Percentiles rank a stretch among this genome's conserved stretches.
Conservation (phyloP, 1,140 invertebrate genomes). For the Trichoplusia ni region DNA sequence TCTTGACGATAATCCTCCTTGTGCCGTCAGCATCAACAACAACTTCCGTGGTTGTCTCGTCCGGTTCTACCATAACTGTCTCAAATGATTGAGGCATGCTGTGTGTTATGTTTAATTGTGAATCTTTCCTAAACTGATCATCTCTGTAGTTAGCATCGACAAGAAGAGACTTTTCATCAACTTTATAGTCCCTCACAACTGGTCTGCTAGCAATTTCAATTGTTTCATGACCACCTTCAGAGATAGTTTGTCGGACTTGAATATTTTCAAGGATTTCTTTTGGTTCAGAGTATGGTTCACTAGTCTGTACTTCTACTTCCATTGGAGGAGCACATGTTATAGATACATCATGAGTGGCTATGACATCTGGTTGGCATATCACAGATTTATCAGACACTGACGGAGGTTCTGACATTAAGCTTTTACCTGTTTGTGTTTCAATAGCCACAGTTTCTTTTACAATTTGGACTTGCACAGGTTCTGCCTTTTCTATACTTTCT, state of each 20-base stretch:
- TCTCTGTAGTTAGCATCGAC: slow-evolving; percentile 89
- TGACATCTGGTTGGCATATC: slow-evolving; percentile 66
- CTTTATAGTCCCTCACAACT: slow-evolving; percentile 76
- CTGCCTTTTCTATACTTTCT: slow-evolving; percentile 33
- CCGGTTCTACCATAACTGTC: slow-evolving; percentile 88
- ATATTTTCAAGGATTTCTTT: slow-evolving; percentile 84
- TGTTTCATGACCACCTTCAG: slow-evolving; percentile 87
- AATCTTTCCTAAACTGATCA: slow-evolving; percentile 79
- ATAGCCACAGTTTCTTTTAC: slow-evolving; percentile 55
- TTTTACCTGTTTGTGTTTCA: slow-evolving; percentile 83
- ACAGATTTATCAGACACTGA: slow-evolving; percentile 68
- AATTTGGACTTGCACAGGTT: not conserved
- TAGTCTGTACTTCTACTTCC: slow-evolving; percentile 84
- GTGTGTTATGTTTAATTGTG: slow-evolving; percentile 85
- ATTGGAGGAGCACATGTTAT: slow-evolving; percentile 79
- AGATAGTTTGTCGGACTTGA: slow-evolving; percentile 85
- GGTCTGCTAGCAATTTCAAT: slow-evolving; percentile 89
- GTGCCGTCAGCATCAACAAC: slow-evolving; percentile 91
- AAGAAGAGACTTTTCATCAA: slow-evolving; percentile 82
- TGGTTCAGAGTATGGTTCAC: slow-evolving; percentile 67
- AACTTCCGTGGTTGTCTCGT: slow-evolving; percentile 89
- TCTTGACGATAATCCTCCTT: slow-evolving; percentile 89
- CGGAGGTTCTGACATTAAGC: slow-evolving; percentile 71
- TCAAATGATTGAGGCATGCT: slow-evolving; percentile 88
- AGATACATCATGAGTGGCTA: slow-evolving; percentile 70